phyloP scores from a whole-genome alignment of 2,113 vertebrate genomes.

The Astatoreochromis straeleni region DNA sequence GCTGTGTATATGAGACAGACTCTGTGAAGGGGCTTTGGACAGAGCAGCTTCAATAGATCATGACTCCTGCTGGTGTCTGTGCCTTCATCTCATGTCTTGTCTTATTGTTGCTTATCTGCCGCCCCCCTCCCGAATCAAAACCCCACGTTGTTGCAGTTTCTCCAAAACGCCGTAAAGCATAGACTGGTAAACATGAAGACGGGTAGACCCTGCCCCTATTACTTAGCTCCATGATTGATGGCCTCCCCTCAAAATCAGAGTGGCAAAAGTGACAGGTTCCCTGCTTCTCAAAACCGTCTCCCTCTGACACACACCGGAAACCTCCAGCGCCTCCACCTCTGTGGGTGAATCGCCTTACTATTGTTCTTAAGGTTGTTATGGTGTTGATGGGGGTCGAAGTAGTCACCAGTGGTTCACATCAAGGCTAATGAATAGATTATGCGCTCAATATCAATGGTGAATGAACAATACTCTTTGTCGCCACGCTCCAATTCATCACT shows the following conservation, averaged over 20 bases:
- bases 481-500: constrained; percentile 28
- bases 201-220: neutral
- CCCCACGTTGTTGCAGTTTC: neutral
- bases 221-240: constrained; percentile 46
- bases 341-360: neutral
- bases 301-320: constrained; percentile 49
- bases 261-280: constrained; percentile 29
- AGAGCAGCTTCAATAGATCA: neutral
- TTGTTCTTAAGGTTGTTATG: constrained; percentile 45
- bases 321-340: constrained; percentile 17
- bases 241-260: constrained; percentile 27
- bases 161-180: constrained; percentile 4
- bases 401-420: constrained; percentile 31
- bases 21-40: neutral
- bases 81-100: neutral
- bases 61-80: neutral
- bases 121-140: neutral
- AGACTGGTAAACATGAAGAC: constrained; percentile 3
- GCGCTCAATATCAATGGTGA: constrained; percentile 51
- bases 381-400: constrained; percentile 39
- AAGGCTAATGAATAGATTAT: constrained; percentile 56
- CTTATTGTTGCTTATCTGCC: neutral
- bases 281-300: constrained; percentile 1
- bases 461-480: constrained; percentile 48
- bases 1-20: neutral